Evolutionary conservation across 2,113 vertebrate species (phyloP).

Genomic region (Stegostoma tigrinum): DNA sequence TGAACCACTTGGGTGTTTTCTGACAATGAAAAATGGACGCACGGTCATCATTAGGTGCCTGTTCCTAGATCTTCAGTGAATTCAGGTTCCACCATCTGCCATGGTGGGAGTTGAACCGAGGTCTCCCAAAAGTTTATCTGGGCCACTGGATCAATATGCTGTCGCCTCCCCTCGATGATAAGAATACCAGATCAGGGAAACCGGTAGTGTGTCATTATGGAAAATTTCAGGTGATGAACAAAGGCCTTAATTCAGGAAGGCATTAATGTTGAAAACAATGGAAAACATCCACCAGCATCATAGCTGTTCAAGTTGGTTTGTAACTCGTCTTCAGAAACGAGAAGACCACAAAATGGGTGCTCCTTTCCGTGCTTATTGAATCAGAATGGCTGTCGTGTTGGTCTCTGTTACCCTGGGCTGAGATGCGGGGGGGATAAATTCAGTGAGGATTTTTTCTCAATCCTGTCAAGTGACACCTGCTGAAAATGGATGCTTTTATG

Average conservation of each 20-base stretch:
- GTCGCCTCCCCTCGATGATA: no score
- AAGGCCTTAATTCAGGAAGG: not conserved
- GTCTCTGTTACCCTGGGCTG: not conserved
- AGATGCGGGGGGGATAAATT: not conserved
- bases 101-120: no score
- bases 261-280: not conserved
- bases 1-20: no score
- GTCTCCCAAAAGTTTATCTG: no score
- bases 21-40: no score
- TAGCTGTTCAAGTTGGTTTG: not conserved
- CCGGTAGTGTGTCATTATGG: not conserved
- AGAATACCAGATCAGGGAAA: not conserved
- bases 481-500: not conserved
- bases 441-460: not conserved
- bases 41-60: no score
- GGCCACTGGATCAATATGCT: no score
- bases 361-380: not conserved
- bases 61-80: no score
- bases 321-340: not conserved
- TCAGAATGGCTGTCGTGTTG: not conserved
- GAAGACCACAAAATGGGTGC: not conserved
- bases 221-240: not conserved
- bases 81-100: no score
- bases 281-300: not conserved
- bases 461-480: not conserved